phyloP scores from a whole-genome alignment of 2,113 vertebrate species.

The Ginglymostoma cirratum region DNA sequence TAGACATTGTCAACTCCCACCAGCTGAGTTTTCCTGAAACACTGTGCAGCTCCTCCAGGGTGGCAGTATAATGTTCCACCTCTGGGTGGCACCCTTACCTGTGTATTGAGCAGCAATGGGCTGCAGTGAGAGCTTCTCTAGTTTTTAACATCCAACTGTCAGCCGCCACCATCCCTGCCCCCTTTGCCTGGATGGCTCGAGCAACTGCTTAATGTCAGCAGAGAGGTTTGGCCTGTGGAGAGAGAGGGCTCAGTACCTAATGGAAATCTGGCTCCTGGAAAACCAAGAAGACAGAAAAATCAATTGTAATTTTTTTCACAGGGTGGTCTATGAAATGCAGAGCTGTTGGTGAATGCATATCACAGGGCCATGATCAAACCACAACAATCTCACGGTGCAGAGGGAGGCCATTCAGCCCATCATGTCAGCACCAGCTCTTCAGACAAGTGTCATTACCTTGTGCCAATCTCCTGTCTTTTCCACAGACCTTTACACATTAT shows the following conservation, averaged over 20 bases:
- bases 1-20: neutral
- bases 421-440: too few species aligned
- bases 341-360: neutral
- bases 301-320: neutral
- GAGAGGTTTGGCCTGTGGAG: neutral
- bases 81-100: neutral
- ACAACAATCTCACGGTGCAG: too few species aligned
- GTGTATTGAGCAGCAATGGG: neutral
- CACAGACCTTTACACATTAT: too few species aligned
- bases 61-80: neutral
- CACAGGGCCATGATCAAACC: too few species aligned
- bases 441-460: too few species aligned
- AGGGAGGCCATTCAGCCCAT: too few species aligned
- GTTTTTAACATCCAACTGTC: too few species aligned
- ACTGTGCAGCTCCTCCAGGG: neutral
- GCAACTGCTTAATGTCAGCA: neutral
- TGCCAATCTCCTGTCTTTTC: too few species aligned
- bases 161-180: neutral
- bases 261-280: neutral
- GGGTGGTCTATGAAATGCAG: neutral
- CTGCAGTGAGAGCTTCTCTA: neutral
- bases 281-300: neutral
- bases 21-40: neutral
- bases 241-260: neutral
- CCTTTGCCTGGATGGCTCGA: neutral